These are phyloP conservation scores for Tenthredo livida DNA, from an alignment of 2,888 invertebrate genomes.

Conservation along the genomic window DNA sequence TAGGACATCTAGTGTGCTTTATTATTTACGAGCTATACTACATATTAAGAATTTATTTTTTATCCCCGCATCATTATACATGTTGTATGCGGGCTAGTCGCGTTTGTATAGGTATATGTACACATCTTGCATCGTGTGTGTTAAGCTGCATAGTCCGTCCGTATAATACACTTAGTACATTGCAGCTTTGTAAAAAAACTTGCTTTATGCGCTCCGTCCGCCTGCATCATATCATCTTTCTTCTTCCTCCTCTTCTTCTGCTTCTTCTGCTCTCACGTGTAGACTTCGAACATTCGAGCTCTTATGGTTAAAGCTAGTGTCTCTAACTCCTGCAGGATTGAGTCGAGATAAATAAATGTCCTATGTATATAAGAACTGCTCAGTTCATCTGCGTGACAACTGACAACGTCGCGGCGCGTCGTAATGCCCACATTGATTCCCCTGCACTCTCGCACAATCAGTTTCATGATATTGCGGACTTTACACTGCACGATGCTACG, in stretches of 20 bases:
- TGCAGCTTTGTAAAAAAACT: conserved; percentile 14
- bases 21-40: not conserved
- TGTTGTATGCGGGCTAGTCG: not conserved
- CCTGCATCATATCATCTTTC: conserved; percentile 12
- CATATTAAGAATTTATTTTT: not conserved
- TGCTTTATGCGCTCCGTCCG: not conserved
- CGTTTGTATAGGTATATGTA: not conserved
- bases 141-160: not conserved
- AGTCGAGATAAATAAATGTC: not conserved
- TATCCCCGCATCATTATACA: not conserved
- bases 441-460: not conserved
- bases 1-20: not conserved
- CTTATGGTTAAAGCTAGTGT: not conserved
- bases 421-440: not conserved
- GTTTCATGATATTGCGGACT: conserved; percentile 3
- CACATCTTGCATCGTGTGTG: not conserved
- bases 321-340: not conserved
- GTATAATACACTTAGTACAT: not conserved
- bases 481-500: not conserved
- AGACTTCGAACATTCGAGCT: not conserved
- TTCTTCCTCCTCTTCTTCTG: not conserved
- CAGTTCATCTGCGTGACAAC: conserved; percentile 13
- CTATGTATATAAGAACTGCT: not conserved
- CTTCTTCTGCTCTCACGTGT: not conserved
- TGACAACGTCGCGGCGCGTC: not conserved